These are phyloP conservation scores for Lonchura striata DNA, from an alignment of 2,113 vertebrate genomes.

Conservation along the genomic window DNA sequence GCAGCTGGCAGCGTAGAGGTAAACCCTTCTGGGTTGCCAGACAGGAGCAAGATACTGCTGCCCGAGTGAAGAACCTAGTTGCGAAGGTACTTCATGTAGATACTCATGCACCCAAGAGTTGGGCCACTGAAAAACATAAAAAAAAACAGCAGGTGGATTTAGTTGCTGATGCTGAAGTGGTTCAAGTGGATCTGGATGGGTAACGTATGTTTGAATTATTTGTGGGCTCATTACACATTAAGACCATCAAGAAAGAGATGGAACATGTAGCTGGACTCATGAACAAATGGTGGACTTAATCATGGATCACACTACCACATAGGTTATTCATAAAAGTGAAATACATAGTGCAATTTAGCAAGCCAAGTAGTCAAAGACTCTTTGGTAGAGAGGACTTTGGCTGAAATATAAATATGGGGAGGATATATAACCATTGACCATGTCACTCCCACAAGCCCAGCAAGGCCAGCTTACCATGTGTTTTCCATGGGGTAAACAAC, in stretches of 20 bases:
- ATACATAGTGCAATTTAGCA: neutral
- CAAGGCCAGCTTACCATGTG: neutral
- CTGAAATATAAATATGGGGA: neutral
- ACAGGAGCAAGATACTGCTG: neutral
- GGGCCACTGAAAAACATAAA: neutral
- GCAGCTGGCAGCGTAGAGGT: neutral
- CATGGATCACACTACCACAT: too few relatives aligned
- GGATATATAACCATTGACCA: neutral
- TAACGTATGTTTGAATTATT: neutral
- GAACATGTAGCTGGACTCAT: neutral
- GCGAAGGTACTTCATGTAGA: neutral
- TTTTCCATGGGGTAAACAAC: neutral
- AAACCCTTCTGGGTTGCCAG: neutral
- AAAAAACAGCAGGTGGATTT: neutral
- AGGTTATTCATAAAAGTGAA: neutral
- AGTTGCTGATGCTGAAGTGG: neutral
- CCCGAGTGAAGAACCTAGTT: neutral
- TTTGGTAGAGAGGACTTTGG: neutral
- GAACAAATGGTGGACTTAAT: neutral
- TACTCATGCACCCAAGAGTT: neutral
- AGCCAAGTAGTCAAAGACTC: neutral
- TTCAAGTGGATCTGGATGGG: neutral
- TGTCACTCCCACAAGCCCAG: neutral
- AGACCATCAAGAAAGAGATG: neutral
- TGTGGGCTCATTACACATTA: neutral